These are phyloP conservation scores for Leptobrachium ailaonicum DNA, from an alignment of 2,113 vertebrate genomes.

Conservation along the genomic window DNA sequence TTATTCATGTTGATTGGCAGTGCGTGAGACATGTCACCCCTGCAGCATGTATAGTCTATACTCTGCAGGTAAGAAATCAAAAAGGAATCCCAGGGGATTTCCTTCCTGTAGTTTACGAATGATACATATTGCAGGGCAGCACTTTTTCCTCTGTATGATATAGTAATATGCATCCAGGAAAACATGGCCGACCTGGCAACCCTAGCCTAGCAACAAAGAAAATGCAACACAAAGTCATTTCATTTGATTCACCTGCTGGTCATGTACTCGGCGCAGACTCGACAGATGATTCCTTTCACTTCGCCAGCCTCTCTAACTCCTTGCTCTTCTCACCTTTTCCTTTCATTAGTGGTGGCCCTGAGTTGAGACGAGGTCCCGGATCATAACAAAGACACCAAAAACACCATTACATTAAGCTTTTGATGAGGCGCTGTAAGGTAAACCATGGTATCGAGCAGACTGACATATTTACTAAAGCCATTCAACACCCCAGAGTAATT, in stretches of 20 bases:
- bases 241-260: slow-evolving; percentile 24
- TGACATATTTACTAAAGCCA: slow-evolving; percentile 35
- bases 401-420: slow-evolving; percentile 27
- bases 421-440: slow-evolving; percentile 25
- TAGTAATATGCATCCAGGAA: too few relatives aligned
- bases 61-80: too few relatives aligned
- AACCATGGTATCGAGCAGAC: slow-evolving; percentile 30
- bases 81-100: too few relatives aligned
- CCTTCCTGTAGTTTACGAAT: too few relatives aligned
- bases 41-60: too few relatives aligned
- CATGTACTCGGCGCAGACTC: neutral
- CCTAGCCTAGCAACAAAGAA: too few relatives aligned
- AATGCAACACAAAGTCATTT: neutral
- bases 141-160: too few relatives aligned
- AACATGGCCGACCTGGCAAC: too few relatives aligned
- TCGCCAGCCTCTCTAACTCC: slow-evolving; percentile 6
- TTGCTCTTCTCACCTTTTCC: slow-evolving; percentile 33
- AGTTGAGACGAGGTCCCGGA: slow-evolving; percentile 10
- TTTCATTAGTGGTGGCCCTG: slow-evolving; percentile 25
- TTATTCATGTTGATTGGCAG: too few relatives aligned
- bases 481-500: slow-evolving; percentile 35
- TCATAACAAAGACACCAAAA: slow-evolving; percentile 29
- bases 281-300: slow-evolving; percentile 8
- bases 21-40: too few relatives aligned
- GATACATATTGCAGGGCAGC: too few relatives aligned